phyloP scores from a whole-genome alignment of 2,888 invertebrate species.

The Chrysomela aeneicollis region DNA sequence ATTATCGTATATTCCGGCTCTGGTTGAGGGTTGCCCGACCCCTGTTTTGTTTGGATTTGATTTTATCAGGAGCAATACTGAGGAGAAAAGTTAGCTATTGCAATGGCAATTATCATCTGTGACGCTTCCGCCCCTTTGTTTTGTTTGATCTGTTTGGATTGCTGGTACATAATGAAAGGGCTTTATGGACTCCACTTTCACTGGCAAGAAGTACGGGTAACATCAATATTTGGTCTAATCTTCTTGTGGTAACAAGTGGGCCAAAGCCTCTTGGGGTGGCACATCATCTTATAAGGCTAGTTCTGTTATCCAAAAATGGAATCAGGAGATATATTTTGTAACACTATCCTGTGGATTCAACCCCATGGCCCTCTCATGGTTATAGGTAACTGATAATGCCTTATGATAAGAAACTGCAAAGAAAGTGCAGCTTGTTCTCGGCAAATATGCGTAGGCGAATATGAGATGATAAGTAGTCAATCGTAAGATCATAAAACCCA shows the following conservation, averaged over 20 bases:
- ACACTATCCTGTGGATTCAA: too few species aligned
- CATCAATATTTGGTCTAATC: constrained; percentile 31
- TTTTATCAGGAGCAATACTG: constrained; percentile 33
- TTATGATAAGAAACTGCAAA: too few species aligned
- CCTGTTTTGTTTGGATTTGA: constrained; percentile 37
- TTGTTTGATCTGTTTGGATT: constrained; percentile 35
- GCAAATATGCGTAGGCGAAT: too few species aligned
- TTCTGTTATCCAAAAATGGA: too few species aligned
- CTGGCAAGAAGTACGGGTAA: constrained; percentile 5
- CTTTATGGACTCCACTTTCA: constrained; percentile 26
- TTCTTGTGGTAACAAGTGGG: constrained; percentile 26
- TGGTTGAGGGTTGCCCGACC: constrained; percentile 24
- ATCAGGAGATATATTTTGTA: too few species aligned
- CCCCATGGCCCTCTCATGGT: too few species aligned
- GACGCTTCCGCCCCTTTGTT: constrained; percentile 29
- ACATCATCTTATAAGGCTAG: constrained; percentile 22
- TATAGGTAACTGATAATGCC: too few species aligned
- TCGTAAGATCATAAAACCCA: too few species aligned
- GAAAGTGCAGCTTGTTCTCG: too few species aligned
- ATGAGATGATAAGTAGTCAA: too few species aligned
- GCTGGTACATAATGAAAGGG: constrained; percentile 28
- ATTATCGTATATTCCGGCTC: background rate
- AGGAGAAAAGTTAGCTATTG: constrained; percentile 35
- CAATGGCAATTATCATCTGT: constrained; percentile 37
- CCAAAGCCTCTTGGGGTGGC: constrained; percentile 17